phyloP scores from a whole-genome alignment of 2,113 vertebrate species.

The Rafetus swinhoei region DNA sequence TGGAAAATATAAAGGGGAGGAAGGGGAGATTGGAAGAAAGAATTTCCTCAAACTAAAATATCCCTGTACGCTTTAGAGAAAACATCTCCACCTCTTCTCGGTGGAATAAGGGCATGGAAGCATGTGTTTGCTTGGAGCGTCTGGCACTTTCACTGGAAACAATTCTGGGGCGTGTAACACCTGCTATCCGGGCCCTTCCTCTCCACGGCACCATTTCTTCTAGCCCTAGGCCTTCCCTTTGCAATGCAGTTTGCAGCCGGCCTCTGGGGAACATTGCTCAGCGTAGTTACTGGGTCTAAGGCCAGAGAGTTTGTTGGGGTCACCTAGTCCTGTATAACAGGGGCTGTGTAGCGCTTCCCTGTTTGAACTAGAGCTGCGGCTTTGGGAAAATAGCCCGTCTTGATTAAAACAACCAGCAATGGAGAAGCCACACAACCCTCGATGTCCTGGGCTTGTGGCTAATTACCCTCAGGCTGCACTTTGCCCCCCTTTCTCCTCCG shows the following conservation, averaged over 20 bases:
- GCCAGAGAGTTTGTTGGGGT: not conserved
- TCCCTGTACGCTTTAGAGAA: not conserved
- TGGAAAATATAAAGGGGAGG: not conserved
- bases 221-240: not conserved
- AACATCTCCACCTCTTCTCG: not conserved
- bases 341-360: not conserved
- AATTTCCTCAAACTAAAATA: not conserved
- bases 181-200: not conserved
- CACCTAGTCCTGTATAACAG: not conserved
- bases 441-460: not conserved
- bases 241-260: not conserved
- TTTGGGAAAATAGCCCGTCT: not conserved
- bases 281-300: not conserved
- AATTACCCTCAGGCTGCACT: not conserved
- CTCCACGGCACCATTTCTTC: not conserved
- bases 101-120: not conserved
- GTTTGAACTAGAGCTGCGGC: not conserved
- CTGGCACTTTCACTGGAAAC: not conserved
- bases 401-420: not conserved
- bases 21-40: not conserved
- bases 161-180: slow-evolving; percentile 7
- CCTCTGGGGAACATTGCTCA: not conserved
- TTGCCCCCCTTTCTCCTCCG: too few relatives aligned
- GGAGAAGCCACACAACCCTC: not conserved
- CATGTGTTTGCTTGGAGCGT: not conserved